phyloP scores from a whole-genome alignment of 2,113 vertebrate genomes.

The Eurystomus gularis region DNA sequence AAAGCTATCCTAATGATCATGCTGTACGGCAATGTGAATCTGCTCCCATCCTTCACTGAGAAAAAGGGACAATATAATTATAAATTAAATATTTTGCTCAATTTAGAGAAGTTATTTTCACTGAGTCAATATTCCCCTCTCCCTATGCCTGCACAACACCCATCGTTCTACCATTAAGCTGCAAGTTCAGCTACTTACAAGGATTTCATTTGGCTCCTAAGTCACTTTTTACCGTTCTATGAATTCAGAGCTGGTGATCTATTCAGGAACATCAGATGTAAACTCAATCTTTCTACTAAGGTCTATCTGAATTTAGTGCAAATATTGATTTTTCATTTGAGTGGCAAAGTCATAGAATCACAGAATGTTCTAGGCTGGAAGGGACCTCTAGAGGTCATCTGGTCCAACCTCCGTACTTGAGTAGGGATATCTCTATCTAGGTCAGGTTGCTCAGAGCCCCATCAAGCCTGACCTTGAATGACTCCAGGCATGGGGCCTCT shows the following conservation, averaged over 20 bases:
- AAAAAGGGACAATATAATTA: not conserved
- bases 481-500: too few species aligned
- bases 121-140: not conserved
- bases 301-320: not conserved
- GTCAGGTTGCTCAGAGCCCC: too few species aligned
- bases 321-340: not conserved
- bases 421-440: too few species aligned
- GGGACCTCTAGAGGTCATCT: too few species aligned
- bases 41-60: not conserved
- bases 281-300: not conserved
- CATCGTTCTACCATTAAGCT: not conserved
- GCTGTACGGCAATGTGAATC: not conserved
- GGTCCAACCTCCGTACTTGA: too few species aligned
- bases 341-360: not conserved
- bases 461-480: too few species aligned
- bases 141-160: fast-evolving
- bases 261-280: not conserved
- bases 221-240: not conserved
- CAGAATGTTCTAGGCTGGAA: too few species aligned
- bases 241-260: not conserved
- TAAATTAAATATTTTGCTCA: not conserved
- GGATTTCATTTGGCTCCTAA: not conserved
- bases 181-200: not conserved
- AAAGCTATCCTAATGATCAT: not conserved
- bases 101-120: not conserved